Evolutionary conservation across 1,140 invertebrate genomes (phyloP).

Genomic region (Sitobion miscanthi): DNA sequence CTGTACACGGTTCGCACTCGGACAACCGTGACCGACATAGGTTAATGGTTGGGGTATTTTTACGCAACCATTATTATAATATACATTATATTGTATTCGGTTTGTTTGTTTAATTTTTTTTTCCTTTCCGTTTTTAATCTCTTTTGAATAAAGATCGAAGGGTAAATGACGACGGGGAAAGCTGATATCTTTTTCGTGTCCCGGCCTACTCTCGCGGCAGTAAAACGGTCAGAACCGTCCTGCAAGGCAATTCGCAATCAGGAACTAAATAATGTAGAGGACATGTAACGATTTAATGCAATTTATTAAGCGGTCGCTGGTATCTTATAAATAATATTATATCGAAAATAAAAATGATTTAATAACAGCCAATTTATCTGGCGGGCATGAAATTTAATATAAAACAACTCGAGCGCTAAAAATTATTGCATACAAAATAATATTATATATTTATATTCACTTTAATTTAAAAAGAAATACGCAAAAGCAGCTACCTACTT

Average conservation of each 20-base stretch:
- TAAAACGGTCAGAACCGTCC: background rate
- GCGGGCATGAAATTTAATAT: background rate
- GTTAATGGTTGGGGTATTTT: slow-evolving; percentile 42
- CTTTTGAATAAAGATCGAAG: slow-evolving; percentile 39
- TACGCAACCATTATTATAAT: slow-evolving; percentile 8
- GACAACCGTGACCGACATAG: slow-evolving; percentile 55
- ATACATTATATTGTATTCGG: background rate
- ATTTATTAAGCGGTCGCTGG: background rate
- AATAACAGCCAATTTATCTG: slow-evolving; percentile 19
- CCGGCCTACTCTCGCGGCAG: background rate
- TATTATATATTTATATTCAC: background rate
- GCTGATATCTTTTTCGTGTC: background rate
- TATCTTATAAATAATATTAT: background rate
- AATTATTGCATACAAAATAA: background rate
- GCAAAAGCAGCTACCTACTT: background rate
- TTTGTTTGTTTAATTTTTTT: slow-evolving; percentile 44
- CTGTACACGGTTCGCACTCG: slow-evolving; percentile 7
- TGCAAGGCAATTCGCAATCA: background rate
- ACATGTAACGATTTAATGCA: background rate
- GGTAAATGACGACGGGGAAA: background rate
- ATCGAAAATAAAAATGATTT: background rate
- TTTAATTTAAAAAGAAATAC: background rate
- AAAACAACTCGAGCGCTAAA: background rate
- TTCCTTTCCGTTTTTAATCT: slow-evolving; percentile 21
- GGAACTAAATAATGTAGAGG: background rate